A percentile compares a stretch with the other conserved stretches of the same genome.
These are phyloP conservation scores for Leptopilina myrica DNA, from an alignment of 2,888 invertebrate species.

Conservation along the genomic window DNA sequence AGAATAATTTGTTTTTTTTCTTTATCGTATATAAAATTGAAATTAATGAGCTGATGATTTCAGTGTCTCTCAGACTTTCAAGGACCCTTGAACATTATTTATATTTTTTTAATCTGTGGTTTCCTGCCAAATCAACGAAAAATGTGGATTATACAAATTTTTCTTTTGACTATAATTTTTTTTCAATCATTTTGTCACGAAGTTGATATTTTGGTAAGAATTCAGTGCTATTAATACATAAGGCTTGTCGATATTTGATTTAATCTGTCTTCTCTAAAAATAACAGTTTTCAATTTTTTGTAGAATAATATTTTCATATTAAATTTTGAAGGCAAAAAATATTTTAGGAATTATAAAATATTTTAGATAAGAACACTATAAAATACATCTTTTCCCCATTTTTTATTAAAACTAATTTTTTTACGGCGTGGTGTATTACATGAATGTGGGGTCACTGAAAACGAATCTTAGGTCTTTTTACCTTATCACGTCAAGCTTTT, in stretches of 20 bases:
- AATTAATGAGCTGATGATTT: background rate
- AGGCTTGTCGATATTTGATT: background rate
- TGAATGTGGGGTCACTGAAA: too few species aligned
- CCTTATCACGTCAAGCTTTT: too few species aligned
- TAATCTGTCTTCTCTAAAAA: too few species aligned
- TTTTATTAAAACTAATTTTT: too few species aligned
- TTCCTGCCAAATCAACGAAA: background rate
- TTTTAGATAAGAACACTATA: too few species aligned
- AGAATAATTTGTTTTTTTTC: background rate
- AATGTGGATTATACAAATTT: background rate
- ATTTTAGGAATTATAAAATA: too few species aligned
- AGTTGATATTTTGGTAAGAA: background rate
- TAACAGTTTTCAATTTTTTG: too few species aligned
- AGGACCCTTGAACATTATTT: background rate
- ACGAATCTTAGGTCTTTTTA: too few species aligned
- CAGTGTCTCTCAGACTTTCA: constrained; percentile 5
- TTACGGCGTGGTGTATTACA: too few species aligned
- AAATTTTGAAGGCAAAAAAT: too few species aligned
- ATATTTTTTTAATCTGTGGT: background rate
- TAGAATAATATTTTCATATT: too few species aligned
- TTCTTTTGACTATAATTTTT: background rate
- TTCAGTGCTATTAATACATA: background rate
- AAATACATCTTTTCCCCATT: too few species aligned
- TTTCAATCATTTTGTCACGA: background rate
- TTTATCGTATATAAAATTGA: background rate